A percentile compares a stretch with the other conserved stretches of the same genome.
Conservation (phyloP, 2,113 vertebrate species). For the Myiopsitta monachus region DNA sequence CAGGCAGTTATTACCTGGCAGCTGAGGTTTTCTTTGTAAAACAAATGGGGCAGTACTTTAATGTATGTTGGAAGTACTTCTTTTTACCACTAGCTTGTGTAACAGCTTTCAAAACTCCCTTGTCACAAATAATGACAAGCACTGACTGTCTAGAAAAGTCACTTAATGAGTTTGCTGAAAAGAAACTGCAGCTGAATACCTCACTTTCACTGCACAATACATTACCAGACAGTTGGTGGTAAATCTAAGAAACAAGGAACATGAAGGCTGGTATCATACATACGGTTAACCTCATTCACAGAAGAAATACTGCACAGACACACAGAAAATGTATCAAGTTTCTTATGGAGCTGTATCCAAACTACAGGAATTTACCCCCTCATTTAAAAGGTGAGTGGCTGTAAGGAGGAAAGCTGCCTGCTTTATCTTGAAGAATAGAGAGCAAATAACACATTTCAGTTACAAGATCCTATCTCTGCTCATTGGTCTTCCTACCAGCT, state of each 20-base stretch:
- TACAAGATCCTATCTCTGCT: background rate
- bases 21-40: background rate
- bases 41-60: background rate
- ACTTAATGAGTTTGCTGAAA: background rate
- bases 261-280: background rate
- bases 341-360: background rate
- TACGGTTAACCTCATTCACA: background rate
- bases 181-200: background rate
- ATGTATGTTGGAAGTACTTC: background rate
- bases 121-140: constrained; percentile 8
- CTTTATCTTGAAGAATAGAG: background rate
- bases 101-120: background rate
- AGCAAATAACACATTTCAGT: background rate
- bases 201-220: background rate
- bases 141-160: background rate
- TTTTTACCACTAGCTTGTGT: background rate
- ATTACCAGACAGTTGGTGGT: background rate
- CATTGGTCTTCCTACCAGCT: background rate
- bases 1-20: background rate
- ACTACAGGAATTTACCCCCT: background rate
- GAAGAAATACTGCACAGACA: background rate
- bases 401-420: background rate
- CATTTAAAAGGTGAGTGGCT: background rate
- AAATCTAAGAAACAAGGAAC: background rate
- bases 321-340: background rate